Conservation (phyloP, 2,113 vertebrate species). For the Equus quagga region DNA sequence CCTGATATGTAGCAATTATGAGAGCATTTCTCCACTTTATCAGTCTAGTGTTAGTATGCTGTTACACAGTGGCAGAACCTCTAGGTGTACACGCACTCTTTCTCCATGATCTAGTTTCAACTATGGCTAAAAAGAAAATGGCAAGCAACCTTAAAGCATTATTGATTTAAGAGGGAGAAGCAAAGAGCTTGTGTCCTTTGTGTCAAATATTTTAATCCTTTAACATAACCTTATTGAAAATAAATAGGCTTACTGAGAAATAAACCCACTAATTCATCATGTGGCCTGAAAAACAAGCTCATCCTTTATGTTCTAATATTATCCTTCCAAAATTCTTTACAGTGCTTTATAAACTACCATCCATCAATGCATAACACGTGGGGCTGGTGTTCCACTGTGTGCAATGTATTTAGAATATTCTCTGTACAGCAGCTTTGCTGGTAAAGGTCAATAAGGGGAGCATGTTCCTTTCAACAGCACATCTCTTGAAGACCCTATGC, state of each 20-base stretch:
- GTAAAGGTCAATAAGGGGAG: constrained; percentile 82
- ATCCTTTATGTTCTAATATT: constrained; percentile 76
- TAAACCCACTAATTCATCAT: constrained; percentile 78
- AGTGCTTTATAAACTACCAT: constrained; percentile 80
- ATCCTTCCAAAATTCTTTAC: constrained; percentile 75
- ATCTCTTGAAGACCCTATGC: constrained; percentile 59
- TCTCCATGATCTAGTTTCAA: not conserved
- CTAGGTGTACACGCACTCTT: fast-evolving
- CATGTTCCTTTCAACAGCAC: constrained; percentile 81
- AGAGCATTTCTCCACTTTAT: not conserved
- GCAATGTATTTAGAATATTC: constrained; percentile 81
- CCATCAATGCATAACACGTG: constrained; percentile 76
- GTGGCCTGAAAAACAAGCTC: constrained; percentile 73
- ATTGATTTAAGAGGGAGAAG: constrained; percentile 75
- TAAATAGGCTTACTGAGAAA: constrained; percentile 17
- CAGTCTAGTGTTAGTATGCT: not conserved
- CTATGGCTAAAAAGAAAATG: not conserved
- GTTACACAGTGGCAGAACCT: fast-evolving
- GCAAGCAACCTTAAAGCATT: constrained; percentile 42
- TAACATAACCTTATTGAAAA: constrained; percentile 74
- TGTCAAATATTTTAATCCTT: constrained; percentile 81
- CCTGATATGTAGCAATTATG: not conserved
- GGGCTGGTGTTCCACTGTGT: constrained; percentile 61
- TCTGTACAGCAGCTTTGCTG: constrained; percentile 76
- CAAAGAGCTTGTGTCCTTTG: constrained; percentile 74